A percentile compares a stretch with the other conserved stretches of the same genome.
phyloP scores from a whole-genome alignment of 2,113 vertebrate species.

The Propithecus coquereli region DNA sequence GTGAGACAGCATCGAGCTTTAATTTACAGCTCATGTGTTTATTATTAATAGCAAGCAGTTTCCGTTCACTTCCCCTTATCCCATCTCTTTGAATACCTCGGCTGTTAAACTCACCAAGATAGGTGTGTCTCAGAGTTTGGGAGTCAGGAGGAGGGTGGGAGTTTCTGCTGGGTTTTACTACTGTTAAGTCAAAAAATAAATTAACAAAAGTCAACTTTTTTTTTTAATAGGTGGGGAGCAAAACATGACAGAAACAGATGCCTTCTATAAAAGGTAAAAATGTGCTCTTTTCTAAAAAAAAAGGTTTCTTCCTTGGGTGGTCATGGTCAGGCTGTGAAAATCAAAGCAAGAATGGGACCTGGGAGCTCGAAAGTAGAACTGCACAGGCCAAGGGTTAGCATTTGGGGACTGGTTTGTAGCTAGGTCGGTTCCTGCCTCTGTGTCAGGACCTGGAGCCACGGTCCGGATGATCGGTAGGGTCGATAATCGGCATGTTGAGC shows the following conservation, averaged over 20 bases:
- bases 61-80: background rate
- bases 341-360: background rate
- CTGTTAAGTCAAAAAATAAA: background rate
- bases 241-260: slow-evolving; percentile 85
- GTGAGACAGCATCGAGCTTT: background rate
- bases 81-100: background rate
- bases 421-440: background rate
- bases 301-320: background rate
- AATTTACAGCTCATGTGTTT: background rate
- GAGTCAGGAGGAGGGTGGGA: background rate
- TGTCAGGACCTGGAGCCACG: background rate
- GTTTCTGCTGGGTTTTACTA: background rate
- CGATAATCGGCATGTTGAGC: too few relatives aligned
- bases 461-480: background rate
- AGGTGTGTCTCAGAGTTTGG: background rate
- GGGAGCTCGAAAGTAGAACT: background rate
- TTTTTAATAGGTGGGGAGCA: slow-evolving; percentile 73
- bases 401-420: background rate
- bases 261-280: slow-evolving; percentile 79
- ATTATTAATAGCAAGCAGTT: background rate
- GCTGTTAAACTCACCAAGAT: background rate
- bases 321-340: background rate
- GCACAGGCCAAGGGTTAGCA: background rate
- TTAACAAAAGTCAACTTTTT: slow-evolving; percentile 22
- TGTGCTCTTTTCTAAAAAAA: background rate